Conservation (phyloP, 2,113 vertebrate species). For the Delphinapterus leucas region DNA sequence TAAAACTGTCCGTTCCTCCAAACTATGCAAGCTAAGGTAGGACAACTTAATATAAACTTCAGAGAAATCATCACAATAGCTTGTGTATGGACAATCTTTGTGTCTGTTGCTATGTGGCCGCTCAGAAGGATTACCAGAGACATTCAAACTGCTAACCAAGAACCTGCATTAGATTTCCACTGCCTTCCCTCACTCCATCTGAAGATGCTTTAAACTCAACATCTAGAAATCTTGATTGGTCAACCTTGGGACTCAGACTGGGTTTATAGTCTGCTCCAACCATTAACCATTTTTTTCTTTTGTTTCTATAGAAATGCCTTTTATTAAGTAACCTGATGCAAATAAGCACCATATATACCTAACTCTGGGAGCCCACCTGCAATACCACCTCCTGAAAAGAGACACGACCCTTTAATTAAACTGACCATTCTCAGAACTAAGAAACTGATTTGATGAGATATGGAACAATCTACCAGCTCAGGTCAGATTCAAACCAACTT, state of each 20-base stretch:
- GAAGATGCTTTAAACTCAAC: background rate
- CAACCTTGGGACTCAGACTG: background rate
- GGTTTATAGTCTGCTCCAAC: background rate
- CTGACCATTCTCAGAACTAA: background rate
- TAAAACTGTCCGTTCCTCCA: background rate
- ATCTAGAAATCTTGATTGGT: background rate
- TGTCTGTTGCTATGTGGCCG: background rate
- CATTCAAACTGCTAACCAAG: background rate
- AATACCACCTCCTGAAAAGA: background rate
- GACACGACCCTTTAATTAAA: background rate
- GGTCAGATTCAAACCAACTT: background rate
- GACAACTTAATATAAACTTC: background rate
- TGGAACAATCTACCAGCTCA: background rate
- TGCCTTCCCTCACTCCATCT: background rate
- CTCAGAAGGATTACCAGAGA: background rate
- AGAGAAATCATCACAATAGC: background rate
- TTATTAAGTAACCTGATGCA: background rate
- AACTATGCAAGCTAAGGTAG: background rate
- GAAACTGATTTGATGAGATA: background rate
- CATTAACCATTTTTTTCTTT: background rate
- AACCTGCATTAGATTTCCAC: background rate
- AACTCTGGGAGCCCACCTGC: background rate
- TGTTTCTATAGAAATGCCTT: background rate
- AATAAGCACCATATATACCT: background rate
- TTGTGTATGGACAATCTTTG: background rate